Conservation (phyloP, 2,113 vertebrate genomes). For the Oncorhynchus gorbuscha region DNA sequence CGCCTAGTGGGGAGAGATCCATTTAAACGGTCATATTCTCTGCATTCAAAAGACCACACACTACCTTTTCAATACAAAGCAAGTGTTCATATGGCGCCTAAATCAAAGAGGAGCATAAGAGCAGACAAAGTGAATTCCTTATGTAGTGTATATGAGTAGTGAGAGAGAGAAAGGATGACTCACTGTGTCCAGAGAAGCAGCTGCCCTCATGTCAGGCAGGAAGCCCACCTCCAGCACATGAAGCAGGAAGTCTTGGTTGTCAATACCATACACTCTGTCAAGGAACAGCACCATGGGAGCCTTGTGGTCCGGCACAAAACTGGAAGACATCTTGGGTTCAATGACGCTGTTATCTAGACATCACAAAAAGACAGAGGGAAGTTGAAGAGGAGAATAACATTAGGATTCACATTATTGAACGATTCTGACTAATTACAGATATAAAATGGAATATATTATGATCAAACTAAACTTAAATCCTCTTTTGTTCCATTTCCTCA, state of each 20-base stretch:
- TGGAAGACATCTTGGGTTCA: constrained; percentile 94
- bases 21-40: not conserved
- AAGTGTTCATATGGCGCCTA: too few species aligned
- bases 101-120: too few species aligned
- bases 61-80: not conserved
- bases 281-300: constrained; percentile 93
- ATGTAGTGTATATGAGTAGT: not conserved
- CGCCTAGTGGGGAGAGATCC: constrained; percentile 65
- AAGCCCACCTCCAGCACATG: constrained; percentile 92
- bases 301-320: constrained; percentile 94
- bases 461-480: too few species aligned
- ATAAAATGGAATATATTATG: too few species aligned
- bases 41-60: not conserved
- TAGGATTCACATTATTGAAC: too few species aligned
- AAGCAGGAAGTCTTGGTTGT: constrained; percentile 91
- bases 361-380: not conserved
- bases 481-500: too few species aligned
- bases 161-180: constrained; percentile 37
- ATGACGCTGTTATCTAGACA: constrained; percentile 82
- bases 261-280: constrained; percentile 93
- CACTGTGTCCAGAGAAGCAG: constrained; percentile 91
- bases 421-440: too few species aligned
- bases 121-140: too few species aligned
- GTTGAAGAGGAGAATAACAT: not conserved
- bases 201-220: constrained; percentile 92